Evolutionary conservation across 2,113 vertebrate species (phyloP).

Genomic region (Xiphophorus couchianus): DNA sequence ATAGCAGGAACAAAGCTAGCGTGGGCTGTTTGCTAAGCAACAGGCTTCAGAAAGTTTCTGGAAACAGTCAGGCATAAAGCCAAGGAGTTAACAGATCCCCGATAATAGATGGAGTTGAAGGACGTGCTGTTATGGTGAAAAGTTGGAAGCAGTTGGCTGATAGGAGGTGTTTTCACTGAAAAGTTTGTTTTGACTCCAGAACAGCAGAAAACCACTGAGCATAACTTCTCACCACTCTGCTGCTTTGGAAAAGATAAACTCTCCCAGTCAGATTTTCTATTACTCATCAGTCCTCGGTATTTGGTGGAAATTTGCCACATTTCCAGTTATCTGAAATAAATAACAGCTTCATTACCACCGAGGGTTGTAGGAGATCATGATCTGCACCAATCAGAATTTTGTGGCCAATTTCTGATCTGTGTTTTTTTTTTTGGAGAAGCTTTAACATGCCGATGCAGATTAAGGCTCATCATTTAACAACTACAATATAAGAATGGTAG

Average conservation of each 20-base stretch:
- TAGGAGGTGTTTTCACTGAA: background rate
- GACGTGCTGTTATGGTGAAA: background rate
- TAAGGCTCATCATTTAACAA: too few relatives aligned
- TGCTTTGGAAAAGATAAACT: conserved; percentile 21
- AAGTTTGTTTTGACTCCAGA: conserved; percentile 15
- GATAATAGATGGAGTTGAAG: background rate
- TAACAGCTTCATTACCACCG: background rate
- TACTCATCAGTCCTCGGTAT: conserved; percentile 43
- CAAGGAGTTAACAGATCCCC: background rate
- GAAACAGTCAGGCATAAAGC: background rate
- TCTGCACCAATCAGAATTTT: background rate
- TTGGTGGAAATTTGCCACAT: conserved; percentile 4
- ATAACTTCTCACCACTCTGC: conserved; percentile 7
- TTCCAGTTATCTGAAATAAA: background rate
- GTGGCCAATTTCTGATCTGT: too few relatives aligned
- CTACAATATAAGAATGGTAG: too few relatives aligned
- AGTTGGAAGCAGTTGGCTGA: background rate
- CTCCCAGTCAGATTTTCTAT: conserved; percentile 27
- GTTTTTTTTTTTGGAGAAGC: too few relatives aligned
- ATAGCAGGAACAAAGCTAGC: background rate
- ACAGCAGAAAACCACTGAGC: conserved; percentile 15
- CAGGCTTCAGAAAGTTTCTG: background rate
- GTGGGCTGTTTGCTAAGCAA: conserved; percentile 13
- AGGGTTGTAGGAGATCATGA: background rate
- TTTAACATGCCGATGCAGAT: too few relatives aligned